Percentiles rank a stretch among this genome's conserved stretches.
Conservation (phyloP, 2,888 invertebrate genomes). For the Tineola bisselliella region DNA sequence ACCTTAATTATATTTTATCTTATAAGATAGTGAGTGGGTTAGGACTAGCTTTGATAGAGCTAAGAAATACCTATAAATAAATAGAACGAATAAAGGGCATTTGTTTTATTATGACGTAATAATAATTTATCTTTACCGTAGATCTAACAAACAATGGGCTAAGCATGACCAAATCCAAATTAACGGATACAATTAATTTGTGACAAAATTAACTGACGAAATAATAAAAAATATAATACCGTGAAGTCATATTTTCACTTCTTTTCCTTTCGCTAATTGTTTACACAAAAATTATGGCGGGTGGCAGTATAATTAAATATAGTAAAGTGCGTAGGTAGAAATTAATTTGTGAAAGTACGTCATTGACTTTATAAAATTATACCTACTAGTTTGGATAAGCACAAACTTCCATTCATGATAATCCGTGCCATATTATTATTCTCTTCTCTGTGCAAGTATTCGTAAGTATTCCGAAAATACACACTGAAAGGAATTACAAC, state of each 20-base stretch:
- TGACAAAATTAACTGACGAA: background rate
- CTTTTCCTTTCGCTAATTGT: slow-evolving; percentile 3
- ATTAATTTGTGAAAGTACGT: slow-evolving; percentile 9
- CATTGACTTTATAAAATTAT: slow-evolving; percentile 3
- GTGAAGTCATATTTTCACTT: slow-evolving; percentile 1
- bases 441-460: too few relatives aligned
- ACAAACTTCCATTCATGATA: background rate
- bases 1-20: too few relatives aligned
- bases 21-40: too few relatives aligned
- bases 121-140: background rate
- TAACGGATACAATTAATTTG: background rate
- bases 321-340: slow-evolving; percentile 4
- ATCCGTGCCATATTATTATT: background rate
- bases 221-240: background rate
- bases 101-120: too few relatives aligned
- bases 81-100: too few relatives aligned
- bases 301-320: slow-evolving; percentile 1
- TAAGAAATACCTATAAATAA: too few relatives aligned
- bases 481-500: too few relatives aligned
- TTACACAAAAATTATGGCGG: slow-evolving; percentile 4
- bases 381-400: background rate
- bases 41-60: too few relatives aligned
- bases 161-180: background rate
- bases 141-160: background rate
- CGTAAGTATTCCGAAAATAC: too few relatives aligned